Percentiles rank a stretch among this genome's conserved stretches.
phyloP scores from a whole-genome alignment of 2,797 vertebrate species.

The Smutsia temminckii region DNA sequence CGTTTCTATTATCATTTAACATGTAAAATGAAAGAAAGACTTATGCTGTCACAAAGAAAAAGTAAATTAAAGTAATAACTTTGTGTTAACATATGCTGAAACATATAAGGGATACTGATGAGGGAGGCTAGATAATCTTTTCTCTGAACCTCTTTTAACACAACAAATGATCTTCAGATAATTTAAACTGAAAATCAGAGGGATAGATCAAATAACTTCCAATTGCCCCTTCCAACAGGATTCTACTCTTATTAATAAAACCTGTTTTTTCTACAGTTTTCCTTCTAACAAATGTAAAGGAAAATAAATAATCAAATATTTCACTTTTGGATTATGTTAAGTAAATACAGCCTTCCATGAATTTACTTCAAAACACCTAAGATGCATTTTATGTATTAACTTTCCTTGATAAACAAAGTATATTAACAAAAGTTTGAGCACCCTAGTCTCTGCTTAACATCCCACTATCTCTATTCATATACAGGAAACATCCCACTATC shows the following conservation, averaged over 20 bases:
- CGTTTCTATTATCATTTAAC: not conserved
- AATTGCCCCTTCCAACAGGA: not conserved
- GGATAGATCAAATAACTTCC: constrained; percentile 25
- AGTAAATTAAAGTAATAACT: constrained; percentile 65
- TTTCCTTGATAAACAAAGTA: not conserved
- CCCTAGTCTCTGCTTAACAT: not conserved
- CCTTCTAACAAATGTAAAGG: not conserved
- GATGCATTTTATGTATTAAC: not conserved
- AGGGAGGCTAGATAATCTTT: not conserved
- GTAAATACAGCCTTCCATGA: not conserved
- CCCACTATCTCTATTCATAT: not conserved
- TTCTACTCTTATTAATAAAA: constrained; percentile 20
- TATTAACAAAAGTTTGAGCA: not conserved
- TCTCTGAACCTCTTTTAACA: not conserved
- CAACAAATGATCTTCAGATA: constrained; percentile 50
- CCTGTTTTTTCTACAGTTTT: not conserved
- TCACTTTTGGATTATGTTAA: constrained; percentile 22
- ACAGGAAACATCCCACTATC: not conserved
- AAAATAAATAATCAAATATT: not conserved
- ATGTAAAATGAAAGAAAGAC: constrained; percentile 20
- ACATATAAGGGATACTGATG: constrained; percentile 4
- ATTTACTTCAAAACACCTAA: not conserved
- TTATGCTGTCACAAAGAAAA: not conserved
- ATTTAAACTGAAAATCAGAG: constrained; percentile 46
- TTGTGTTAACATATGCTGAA: constrained; percentile 46